A percentile compares a stretch with the other conserved stretches of the same genome.
Conservation (phyloP, 2,888 invertebrate genomes). For the Oxytorus armatus region DNA sequence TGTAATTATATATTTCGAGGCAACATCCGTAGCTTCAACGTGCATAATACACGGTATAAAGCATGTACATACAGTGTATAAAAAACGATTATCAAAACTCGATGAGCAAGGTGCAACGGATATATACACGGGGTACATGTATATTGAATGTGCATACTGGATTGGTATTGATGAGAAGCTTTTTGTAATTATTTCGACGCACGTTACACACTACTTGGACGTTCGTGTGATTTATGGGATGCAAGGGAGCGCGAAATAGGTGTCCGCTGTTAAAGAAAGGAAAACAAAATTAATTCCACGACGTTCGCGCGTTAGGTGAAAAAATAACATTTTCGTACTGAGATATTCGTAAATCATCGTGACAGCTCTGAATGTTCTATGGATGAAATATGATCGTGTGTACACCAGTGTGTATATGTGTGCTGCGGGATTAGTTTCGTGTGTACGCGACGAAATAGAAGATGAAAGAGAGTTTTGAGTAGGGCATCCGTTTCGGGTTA, state of each 20-base stretch:
- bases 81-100: conserved; percentile 43
- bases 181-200: conserved; percentile 62
- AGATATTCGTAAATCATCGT: conserved; percentile 54
- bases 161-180: conserved; percentile 60
- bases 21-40: conserved; percentile 56
- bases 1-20: conserved; percentile 63
- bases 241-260: conserved; percentile 24
- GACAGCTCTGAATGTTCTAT: conserved; percentile 47
- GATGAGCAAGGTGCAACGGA: conserved; percentile 41
- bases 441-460: conserved; percentile 11
- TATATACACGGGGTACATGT: background rate
- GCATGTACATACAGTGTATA: background rate
- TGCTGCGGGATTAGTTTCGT: conserved; percentile 3
- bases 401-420: no score
- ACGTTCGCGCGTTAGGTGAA: background rate
- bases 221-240: conserved; percentile 63
- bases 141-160: background rate
- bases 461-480: background rate
- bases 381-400: conserved; percentile 45
- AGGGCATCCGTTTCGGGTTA: conserved; percentile 6
- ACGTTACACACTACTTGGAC: conserved; percentile 46
- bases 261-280: conserved; percentile 12
- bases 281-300: background rate
- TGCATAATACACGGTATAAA: conserved; percentile 31
- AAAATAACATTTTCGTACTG: conserved; percentile 32